Base-by-base conservation (phyloP, 2,888 invertebrate genomes). In the Euzetes globulus region DNA sequence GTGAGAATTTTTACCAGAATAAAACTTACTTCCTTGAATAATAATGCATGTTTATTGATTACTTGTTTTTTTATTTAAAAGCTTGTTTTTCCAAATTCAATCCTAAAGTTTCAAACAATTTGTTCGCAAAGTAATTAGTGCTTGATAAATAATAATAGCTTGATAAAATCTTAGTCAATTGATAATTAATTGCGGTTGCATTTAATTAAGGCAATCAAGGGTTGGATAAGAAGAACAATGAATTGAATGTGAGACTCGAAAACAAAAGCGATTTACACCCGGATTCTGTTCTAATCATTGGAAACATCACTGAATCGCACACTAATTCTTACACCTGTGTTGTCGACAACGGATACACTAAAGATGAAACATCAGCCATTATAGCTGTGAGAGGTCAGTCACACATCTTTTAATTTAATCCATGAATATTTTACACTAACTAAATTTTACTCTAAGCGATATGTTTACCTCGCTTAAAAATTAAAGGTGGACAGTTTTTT, bases 331-430 rank as follows among this genome's bases (percentile, higher is more conserved):
- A 58, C 33, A 74, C 71, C 22, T 74, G 74, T 55, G n/a, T 37
- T 50, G 74, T 74, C 17, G 17, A 71, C n/a, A 74, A 74, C 25
- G 71, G 9, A 7, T 50, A 19, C 15, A 47, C 52, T 25, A n/a
- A n/a, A n/a, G 71, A 74, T 29, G 71, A 74, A 22, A 22, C 33
- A 45, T 58, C 74, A 15, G 25, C 55, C 11, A 37, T 50, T 9
- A n/a, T 74, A 1, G 52, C 50, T n/a, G 74, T 74, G 13, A 60
- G 73, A 29, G 73, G 73, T 73, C 1, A 58, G 72, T 72, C 33
- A 33, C 11, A 17, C 33, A 27, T 55, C 2, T 52, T n/a, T 52
- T 50, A n/a, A 19, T 50, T n/a, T 52, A 13, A 52, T 52, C n/a
- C n/a, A 11, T 52, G n/a, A n/a, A 17, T 52, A 11, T 52, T 52